phyloP scores from a whole-genome alignment of 1,140 invertebrate species.

The Drosophila ercepeae region DNA sequence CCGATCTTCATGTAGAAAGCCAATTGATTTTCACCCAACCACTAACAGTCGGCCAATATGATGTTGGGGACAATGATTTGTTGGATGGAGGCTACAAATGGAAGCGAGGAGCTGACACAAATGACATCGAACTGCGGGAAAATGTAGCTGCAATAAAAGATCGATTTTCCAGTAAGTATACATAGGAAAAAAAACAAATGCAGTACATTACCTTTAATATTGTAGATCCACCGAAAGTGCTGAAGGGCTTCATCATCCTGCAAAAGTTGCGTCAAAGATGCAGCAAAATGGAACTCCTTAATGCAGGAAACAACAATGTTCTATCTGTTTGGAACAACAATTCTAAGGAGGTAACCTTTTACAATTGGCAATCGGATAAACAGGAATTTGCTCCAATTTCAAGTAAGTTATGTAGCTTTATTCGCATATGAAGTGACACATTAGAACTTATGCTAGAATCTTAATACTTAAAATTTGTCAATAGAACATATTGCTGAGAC shows the following conservation, averaged over 20 bases:
- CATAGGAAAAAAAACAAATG: not conserved
- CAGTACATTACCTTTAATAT: not conserved
- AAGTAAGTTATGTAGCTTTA: slow-evolving; percentile 71
- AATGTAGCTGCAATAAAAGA: slow-evolving; percentile 52
- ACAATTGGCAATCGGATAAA: slow-evolving; percentile 33
- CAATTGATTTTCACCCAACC: slow-evolving; percentile 65
- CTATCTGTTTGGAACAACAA: slow-evolving; percentile 26
- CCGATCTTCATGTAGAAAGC: slow-evolving; percentile 61
- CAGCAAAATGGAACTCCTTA: slow-evolving; percentile 8
- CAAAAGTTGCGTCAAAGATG: slow-evolving; percentile 48
- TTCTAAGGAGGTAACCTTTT: slow-evolving; percentile 1
- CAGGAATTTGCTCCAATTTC: slow-evolving; percentile 35
- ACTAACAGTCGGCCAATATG: slow-evolving; percentile 54
- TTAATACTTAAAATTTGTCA: slow-evolving; percentile 1
- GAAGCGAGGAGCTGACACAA: slow-evolving; percentile 24
- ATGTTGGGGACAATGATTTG: slow-evolving; percentile 19
- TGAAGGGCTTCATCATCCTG: slow-evolving; percentile 46
- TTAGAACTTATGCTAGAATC: slow-evolving; percentile 35
- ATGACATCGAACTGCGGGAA: slow-evolving; percentile 23
- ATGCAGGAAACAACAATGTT: slow-evolving; percentile 5
- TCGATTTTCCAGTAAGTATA: slow-evolving; percentile 42
- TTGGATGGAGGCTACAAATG: slow-evolving; percentile 24
- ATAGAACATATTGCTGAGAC: slow-evolving; percentile 4
- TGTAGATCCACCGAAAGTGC: slow-evolving; percentile 41
- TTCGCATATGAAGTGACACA: slow-evolving; percentile 54